These are phyloP conservation scores for Melangyna quadrimaculata DNA, from an alignment of 2,888 invertebrate genomes.

Conservation along the genomic window DNA sequence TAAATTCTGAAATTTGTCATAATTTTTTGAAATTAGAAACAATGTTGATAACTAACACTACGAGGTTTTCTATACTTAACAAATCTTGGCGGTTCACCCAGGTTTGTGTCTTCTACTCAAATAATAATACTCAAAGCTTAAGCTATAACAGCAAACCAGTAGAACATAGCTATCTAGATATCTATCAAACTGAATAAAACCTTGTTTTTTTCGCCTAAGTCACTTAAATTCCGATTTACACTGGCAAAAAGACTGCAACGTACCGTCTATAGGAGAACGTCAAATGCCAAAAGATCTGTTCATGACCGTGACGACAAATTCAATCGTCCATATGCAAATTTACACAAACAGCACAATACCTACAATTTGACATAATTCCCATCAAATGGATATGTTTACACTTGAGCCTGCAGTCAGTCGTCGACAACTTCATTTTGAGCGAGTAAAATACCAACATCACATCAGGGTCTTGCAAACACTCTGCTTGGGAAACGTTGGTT, in stretches of 20 bases:
- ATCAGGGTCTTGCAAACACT: neutral
- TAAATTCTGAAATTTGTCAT: no score
- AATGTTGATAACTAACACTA: no score
- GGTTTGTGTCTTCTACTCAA: no score
- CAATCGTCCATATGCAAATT: conserved; percentile 67
- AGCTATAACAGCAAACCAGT: neutral
- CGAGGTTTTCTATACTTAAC: no score
- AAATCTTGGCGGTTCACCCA: no score
- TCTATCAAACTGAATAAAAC: neutral
- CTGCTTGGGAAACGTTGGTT: neutral
- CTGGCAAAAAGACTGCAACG: conserved; percentile 13
- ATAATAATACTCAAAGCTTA: neutral
- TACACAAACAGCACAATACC: conserved; percentile 67
- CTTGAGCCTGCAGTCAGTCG: conserved; percentile 22
- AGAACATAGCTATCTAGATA: no score
- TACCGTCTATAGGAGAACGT: neutral
- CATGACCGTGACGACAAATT: conserved; percentile 64
- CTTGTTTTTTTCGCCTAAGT: neutral
- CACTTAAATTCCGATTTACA: conserved; percentile 29
- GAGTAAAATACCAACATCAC: conserved; percentile 13
- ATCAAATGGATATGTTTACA: conserved; percentile 71
- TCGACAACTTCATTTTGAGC: conserved; percentile 51
- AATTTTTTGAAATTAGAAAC: no score
- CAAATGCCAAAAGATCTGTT: conserved; percentile 29
- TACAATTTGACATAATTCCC: conserved; percentile 72